Percentiles rank a stretch among this genome's conserved stretches.
Conservation (phyloP, 1,140 invertebrate species). For the Drosophila albomicans region DNA sequence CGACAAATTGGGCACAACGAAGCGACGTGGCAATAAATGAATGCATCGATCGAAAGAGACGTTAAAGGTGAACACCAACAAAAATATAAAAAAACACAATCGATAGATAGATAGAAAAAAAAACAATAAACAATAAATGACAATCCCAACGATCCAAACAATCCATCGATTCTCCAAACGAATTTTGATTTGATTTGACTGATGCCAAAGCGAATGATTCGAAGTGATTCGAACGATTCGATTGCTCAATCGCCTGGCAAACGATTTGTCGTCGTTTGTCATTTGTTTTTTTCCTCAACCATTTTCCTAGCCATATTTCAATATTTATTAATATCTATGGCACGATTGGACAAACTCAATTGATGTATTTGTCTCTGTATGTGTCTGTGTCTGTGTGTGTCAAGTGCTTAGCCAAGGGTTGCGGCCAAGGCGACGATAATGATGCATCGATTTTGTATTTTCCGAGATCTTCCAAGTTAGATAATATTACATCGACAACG, state of each 20-base stretch:
- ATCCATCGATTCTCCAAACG: conserved; percentile 27
- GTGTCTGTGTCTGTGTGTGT: conserved; percentile 39
- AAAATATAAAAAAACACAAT: no score
- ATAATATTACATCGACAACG: conserved; percentile 14
- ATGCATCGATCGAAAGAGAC: conserved; percentile 53
- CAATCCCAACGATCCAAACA: conserved; percentile 29
- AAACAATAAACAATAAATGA: conserved; percentile 35
- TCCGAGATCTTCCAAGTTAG: conserved; percentile 6
- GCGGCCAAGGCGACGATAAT: conserved; percentile 13
- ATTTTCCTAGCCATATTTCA: conserved; percentile 35
- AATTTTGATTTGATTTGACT: conserved; percentile 19
- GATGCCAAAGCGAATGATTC: conserved; percentile 22
- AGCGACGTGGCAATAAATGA: conserved; percentile 57
- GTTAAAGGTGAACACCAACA: conserved; percentile 29
- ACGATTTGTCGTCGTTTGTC: conserved; percentile 52
- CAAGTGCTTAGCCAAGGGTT: conserved; percentile 60
- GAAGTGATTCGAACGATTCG: conserved; percentile 41
- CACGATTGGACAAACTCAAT: conserved; percentile 46
- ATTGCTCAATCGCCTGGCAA: conserved; percentile 49
- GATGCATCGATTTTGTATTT: conserved; percentile 24
- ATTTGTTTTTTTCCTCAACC: conserved; percentile 15
- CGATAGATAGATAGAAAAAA: no score
- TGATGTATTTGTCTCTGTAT: conserved; percentile 1
- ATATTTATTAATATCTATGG: conserved; percentile 66
- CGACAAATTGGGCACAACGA: conserved; percentile 46